These are phyloP conservation scores for Tiliacea citrago DNA, from an alignment of 2,888 invertebrate genomes.

Conservation along the genomic window DNA sequence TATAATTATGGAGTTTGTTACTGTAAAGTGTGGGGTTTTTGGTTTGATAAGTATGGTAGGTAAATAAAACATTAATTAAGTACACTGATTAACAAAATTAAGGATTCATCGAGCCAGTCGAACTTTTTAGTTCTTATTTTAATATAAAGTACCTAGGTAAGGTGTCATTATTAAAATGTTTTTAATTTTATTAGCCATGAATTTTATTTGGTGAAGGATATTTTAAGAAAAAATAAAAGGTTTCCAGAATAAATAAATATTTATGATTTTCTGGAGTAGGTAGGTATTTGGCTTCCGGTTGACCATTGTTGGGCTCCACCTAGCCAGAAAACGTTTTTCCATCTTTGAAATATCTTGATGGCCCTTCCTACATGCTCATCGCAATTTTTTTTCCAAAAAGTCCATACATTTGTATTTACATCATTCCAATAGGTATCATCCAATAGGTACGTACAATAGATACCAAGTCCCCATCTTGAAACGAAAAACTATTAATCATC, in stretches of 20 bases:
- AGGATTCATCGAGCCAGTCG: not conserved
- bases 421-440: too few relatives aligned
- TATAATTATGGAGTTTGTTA: slow-evolving; percentile 9
- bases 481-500: not conserved
- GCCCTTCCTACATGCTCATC: not conserved
- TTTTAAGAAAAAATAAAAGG: not conserved
- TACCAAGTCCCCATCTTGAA: too few relatives aligned
- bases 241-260: not conserved
- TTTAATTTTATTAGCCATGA: not conserved
- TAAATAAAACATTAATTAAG: not conserved
- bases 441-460: too few relatives aligned
- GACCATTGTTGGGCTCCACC: not conserved
- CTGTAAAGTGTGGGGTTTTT: not conserved
- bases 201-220: slow-evolving; percentile 1
- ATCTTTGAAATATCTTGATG: not conserved
- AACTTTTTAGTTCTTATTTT: slow-evolving; percentile 1
- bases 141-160: not conserved
- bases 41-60: not conserved
- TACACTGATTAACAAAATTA: not conserved
- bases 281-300: not conserved
- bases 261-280: not conserved
- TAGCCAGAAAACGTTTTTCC: not conserved
- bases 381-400: not conserved
- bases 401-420: not conserved
- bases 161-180: not conserved